Evolutionary conservation across 2,113 vertebrate species (phyloP).

Genomic region (Laticauda laticaudata): DNA sequence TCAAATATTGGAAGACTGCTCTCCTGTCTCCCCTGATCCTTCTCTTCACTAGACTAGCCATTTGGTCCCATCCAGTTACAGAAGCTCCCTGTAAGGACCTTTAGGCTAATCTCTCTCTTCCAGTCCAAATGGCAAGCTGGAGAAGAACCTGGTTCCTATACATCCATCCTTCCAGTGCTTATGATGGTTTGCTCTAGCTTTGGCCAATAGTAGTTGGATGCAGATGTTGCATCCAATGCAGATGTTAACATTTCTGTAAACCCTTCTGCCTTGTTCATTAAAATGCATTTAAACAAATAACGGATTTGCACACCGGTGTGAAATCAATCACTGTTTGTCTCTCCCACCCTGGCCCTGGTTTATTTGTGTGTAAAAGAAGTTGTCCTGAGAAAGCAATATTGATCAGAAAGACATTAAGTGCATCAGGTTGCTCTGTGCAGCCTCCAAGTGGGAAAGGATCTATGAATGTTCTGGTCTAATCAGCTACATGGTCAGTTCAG

Average conservation of each 20-base stretch:
- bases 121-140: background rate
- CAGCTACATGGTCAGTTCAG: background rate
- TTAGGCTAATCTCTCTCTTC: background rate
- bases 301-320: background rate
- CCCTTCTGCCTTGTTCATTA: background rate
- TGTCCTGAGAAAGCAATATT: background rate
- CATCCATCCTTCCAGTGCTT: background rate
- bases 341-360: background rate
- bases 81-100: background rate
- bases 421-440: background rate
- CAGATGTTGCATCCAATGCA: background rate
- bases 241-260: background rate
- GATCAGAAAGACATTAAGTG: background rate
- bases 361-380: background rate
- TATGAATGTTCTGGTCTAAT: background rate
- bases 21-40: no score
- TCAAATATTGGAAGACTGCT: no score
- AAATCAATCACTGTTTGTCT: background rate
- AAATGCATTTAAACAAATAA: background rate
- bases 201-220: background rate
- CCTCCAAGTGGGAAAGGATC: background rate
- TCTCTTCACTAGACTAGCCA: no score
- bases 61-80: background rate
- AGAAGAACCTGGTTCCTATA: background rate
- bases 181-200: background rate